Conservation (phyloP, 1,140 invertebrate genomes). For the Macrotrachela quadricornifera region DNA sequence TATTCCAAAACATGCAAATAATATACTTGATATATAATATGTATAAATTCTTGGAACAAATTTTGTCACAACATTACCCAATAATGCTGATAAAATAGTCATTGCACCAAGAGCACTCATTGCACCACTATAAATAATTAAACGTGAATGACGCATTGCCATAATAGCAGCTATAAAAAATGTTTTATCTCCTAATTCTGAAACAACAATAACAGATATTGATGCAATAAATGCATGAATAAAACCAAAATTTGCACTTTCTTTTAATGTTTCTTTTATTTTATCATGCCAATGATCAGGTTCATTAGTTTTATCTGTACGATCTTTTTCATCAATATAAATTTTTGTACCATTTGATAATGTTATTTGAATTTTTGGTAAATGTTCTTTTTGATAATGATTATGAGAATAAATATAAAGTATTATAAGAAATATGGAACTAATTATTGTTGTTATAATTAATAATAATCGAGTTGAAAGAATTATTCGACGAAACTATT, state of each 20-base stretch:
- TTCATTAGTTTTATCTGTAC: too few relatives aligned
- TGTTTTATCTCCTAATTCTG: slow-evolving; percentile 96
- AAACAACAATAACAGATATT: slow-evolving; percentile 82
- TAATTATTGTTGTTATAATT: too few relatives aligned
- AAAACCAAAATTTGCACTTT: slow-evolving; percentile 39
- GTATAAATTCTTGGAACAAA: slow-evolving; percentile 71
- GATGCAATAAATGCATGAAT: slow-evolving; percentile 80
- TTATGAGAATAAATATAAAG: too few relatives aligned
- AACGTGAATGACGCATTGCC: slow-evolving; percentile 84
- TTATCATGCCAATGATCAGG: too few relatives aligned
- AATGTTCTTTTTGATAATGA: too few relatives aligned
- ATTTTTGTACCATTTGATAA: too few relatives aligned
- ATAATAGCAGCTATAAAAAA: slow-evolving; percentile 99
- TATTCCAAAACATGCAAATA: slow-evolving; percentile 87
- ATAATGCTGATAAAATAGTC: slow-evolving; percentile 69
- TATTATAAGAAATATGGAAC: too few relatives aligned
- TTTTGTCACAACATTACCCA: slow-evolving; percentile 45
- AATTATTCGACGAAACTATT: too few relatives aligned
- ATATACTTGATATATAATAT: slow-evolving; percentile 73
- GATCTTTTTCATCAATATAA: too few relatives aligned
- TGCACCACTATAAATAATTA: slow-evolving; percentile 75
- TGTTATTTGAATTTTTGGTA: too few relatives aligned
- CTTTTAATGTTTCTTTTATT: too few relatives aligned
- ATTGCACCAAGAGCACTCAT: slow-evolving; percentile 73
- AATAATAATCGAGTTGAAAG: too few relatives aligned